Evolutionary conservation across 2,113 vertebrate genomes (phyloP).

Genomic region (Petrocephalus zakoni): DNA sequence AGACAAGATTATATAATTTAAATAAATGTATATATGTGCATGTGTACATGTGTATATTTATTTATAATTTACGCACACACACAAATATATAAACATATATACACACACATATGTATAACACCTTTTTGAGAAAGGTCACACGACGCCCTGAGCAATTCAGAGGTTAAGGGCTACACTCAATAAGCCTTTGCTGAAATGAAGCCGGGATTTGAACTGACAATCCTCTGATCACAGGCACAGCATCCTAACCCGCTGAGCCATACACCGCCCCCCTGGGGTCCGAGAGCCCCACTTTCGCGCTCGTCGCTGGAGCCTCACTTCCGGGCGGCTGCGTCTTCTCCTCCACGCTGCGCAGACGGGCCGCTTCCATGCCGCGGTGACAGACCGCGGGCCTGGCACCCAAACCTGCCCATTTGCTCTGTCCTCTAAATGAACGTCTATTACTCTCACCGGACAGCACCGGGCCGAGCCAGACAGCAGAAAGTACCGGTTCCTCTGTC

Average conservation of each 20-base stretch:
- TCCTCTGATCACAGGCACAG: neutral
- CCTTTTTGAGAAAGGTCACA: neutral
- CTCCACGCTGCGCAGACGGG: neutral
- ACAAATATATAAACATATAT: too few relatives aligned
- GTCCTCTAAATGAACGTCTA: slow-evolving; percentile 53
- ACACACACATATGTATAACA: neutral
- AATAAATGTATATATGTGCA: too few relatives aligned
- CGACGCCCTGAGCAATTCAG: neutral
- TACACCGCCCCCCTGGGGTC: neutral
- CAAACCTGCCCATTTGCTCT: slow-evolving; percentile 53
- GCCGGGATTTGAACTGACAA: neutral
- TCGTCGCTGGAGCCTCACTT: neutral
- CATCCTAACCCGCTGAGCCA: neutral
- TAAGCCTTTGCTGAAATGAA: neutral
- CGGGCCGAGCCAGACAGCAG: slow-evolving; percentile 41
- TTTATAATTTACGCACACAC: too few relatives aligned
- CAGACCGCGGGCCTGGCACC: slow-evolving; percentile 46
- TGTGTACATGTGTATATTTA: too few relatives aligned
- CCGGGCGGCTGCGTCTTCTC: too few relatives aligned
- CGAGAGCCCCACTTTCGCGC: neutral
- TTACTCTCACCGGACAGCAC: slow-evolving; percentile 44
- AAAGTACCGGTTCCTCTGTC: slow-evolving; percentile 40
- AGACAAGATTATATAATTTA: too few relatives aligned
- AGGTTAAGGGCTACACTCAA: too few relatives aligned
- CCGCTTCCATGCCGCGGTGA: slow-evolving; percentile 44